phyloP scores from a whole-genome alignment of 2,113 vertebrate genomes.

The Dasyurus viverrinus region DNA sequence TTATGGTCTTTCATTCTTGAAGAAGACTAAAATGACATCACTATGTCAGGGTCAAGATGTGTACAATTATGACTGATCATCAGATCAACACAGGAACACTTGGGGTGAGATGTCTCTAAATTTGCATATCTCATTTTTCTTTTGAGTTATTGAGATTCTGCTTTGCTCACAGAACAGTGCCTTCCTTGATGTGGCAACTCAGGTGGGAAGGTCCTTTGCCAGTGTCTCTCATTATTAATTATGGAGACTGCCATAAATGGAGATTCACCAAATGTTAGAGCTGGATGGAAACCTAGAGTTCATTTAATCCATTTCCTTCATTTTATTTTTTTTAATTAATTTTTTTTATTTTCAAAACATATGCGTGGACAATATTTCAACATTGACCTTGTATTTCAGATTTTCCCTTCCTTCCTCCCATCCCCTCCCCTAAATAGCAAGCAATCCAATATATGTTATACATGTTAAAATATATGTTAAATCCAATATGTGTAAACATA shows the following conservation, averaged over 20 bases:
- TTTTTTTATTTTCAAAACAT: too few relatives aligned
- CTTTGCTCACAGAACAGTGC: background rate
- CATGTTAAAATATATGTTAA: too few relatives aligned
- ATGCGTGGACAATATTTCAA: too few relatives aligned
- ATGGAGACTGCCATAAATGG: background rate
- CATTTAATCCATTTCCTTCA: background rate
- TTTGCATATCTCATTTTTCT: background rate
- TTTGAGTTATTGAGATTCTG: background rate
- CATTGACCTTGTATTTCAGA: too few relatives aligned
- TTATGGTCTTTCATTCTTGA: background rate
- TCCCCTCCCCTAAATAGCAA: too few relatives aligned
- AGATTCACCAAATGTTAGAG: background rate
- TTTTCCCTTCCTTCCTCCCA: too few relatives aligned
- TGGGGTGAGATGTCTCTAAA: background rate
- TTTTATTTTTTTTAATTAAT: background rate
- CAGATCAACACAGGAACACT: background rate
- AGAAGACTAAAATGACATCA: background rate
- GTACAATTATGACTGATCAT: background rate
- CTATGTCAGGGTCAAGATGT: background rate
- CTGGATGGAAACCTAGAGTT: background rate
- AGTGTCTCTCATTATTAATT: background rate
- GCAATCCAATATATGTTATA: too few relatives aligned
- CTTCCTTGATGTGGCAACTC: background rate
- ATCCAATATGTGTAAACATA: too few relatives aligned
- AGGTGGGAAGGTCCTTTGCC: background rate